These are phyloP conservation scores for Euclidia mi DNA, from an alignment of 2,888 invertebrate genomes.

Conservation along the genomic window DNA sequence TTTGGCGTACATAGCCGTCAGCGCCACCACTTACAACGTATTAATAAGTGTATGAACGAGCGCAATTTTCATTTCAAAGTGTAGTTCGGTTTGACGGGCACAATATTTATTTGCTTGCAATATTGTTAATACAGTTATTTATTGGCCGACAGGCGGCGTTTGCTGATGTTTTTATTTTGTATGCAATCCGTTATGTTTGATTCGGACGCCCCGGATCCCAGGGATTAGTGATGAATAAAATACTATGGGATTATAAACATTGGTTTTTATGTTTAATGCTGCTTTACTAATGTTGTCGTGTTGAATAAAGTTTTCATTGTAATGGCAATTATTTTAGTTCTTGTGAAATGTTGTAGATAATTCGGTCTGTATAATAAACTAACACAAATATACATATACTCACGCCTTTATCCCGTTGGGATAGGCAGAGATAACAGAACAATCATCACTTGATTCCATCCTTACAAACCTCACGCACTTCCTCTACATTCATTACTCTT, in stretches of 20 bases:
- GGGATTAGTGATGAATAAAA: neutral
- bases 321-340: too few species aligned
- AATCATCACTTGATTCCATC: too few species aligned
- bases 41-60: conserved; percentile 39
- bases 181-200: conserved; percentile 6
- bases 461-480: too few species aligned
- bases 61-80: conserved; percentile 36
- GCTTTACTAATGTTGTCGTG: neutral
- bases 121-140: conserved; percentile 43
- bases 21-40: conserved; percentile 13
- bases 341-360: too few species aligned
- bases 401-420: too few species aligned
- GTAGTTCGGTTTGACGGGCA: conserved; percentile 24
- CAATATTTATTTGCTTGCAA: conserved; percentile 49
- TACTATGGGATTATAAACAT: too few species aligned
- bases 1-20: too few species aligned
- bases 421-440: too few species aligned
- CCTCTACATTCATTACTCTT: too few species aligned
- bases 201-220: neutral
- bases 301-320: too few species aligned
- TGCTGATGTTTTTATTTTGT: conserved; percentile 20
- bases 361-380: too few species aligned
- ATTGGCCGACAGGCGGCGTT: conserved; percentile 33
- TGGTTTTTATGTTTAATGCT: neutral
- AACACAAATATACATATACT: too few species aligned